Conservation (phyloP, 2,888 invertebrate species). For the Epinotia brunnichana region DNA sequence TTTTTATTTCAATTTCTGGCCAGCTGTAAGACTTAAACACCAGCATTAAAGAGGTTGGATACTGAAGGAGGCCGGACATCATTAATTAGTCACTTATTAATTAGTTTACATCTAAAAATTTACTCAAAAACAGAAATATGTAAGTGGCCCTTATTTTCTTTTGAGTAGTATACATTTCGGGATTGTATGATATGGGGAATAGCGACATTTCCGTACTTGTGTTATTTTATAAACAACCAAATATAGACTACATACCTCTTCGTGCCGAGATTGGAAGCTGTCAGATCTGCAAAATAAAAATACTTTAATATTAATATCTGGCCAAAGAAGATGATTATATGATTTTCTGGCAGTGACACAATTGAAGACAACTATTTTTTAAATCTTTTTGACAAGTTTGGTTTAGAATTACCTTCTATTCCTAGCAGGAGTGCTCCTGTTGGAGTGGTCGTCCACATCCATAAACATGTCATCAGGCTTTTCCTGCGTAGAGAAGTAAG, state of each 20-base stretch:
- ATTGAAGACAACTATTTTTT: not conserved
- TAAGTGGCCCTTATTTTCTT: too few relatives aligned
- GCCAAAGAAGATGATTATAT: not conserved
- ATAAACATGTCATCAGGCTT: slow-evolving; percentile 66
- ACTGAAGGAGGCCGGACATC: too few relatives aligned
- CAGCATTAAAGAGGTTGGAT: too few relatives aligned
- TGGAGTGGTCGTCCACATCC: slow-evolving; percentile 66
- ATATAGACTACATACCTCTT: slow-evolving; percentile 61
- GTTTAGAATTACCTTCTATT: slow-evolving; percentile 60
- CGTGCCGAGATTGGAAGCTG: slow-evolving; percentile 63
- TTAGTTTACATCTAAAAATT: too few relatives aligned
- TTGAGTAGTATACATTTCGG: too few relatives aligned
- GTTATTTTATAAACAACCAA: not conserved
- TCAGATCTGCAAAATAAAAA: slow-evolving; percentile 63
- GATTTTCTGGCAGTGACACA: not conserved
- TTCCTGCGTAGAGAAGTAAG: slow-evolving; percentile 55
- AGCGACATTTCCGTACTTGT: too few relatives aligned
- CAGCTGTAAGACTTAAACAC: too few relatives aligned
- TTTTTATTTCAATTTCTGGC: too few relatives aligned
- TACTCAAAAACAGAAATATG: too few relatives aligned
- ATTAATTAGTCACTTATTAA: too few relatives aligned
- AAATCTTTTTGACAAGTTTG: not conserved
- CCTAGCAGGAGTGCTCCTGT: slow-evolving; percentile 67
- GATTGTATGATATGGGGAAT: too few relatives aligned
- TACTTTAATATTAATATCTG: not conserved